A percentile compares a stretch with the other conserved stretches of the same genome.
These are phyloP conservation scores for Anseranas semipalmata DNA, from an alignment of 2,113 vertebrate genomes.

Conservation along the genomic window DNA sequence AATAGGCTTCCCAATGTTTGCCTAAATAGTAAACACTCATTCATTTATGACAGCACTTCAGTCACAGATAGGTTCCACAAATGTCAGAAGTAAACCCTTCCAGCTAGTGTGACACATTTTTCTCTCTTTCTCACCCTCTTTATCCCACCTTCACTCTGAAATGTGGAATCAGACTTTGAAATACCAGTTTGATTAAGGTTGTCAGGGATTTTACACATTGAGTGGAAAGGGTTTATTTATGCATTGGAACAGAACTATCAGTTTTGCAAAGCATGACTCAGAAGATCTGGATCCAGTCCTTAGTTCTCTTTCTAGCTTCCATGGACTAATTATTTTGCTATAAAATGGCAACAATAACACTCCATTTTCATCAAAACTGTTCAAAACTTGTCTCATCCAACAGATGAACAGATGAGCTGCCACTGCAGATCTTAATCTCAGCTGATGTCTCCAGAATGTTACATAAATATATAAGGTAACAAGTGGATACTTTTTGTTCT, in stretches of 20 bases:
- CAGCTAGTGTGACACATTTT: background rate
- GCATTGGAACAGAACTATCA: background rate
- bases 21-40: background rate
- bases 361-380: background rate
- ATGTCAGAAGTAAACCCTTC: background rate
- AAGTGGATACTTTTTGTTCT: background rate
- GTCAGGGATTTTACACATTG: background rate
- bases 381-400: background rate
- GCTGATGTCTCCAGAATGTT: background rate
- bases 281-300: background rate
- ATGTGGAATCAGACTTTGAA: background rate
- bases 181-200: background rate
- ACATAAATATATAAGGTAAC: slow-evolving; percentile 1
- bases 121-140: background rate
- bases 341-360: background rate
- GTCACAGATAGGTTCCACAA: background rate
- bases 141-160: background rate
- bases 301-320: background rate
- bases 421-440: background rate
- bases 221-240: background rate
- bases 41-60: background rate
- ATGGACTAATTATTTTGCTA: background rate
- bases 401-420: background rate
- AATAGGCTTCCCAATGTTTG: background rate
- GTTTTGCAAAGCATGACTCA: background rate